Base-by-base conservation (phyloP, 53 echinoderm and acorn worm genomes). In the Holothuria scabra region DNA sequence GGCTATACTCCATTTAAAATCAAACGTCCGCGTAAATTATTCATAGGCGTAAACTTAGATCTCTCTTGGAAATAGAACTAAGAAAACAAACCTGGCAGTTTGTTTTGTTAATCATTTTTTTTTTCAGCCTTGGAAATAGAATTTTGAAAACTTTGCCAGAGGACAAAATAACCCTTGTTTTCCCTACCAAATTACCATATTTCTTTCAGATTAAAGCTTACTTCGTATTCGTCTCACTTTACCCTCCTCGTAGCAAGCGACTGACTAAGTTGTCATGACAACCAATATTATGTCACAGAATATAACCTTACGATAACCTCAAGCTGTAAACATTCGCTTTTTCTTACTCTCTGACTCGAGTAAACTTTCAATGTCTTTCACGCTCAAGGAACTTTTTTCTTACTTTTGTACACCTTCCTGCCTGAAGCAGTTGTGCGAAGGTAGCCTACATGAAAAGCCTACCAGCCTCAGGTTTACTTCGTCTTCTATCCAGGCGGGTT, bases 371-470 rank as follows among this genome's bases (percentile, higher is more conserved):
- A 35, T 48, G 46, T 72, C 28, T 44, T 24, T 26, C 48, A 48
- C 72, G 48, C 46, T 14, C 72, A 48, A 72, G 24, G 46, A 48
- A 72, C 44, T 48, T 72, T 72, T n/a, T 72, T 18, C 46, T 72
- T 49, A 72, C 46, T 72, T 72, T 48, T 72, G 72, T 72, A 28
- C 72, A 72, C 72, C 72, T 44, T 72, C 25, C 28, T 46, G 46
- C 72, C 72, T 44, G 41, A 13, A 26, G 72, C 72, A 72, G 72
- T 72, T 72, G 46, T 72, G 72, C 72, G 24, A 72, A 48, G 69
- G 69, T 44, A 69, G 37, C 37, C 44, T 41, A 41, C 41, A 41
- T 69, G 69, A 35, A 24, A 69, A 37, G 16, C 35, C 41, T 41
- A 41, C 41, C 34, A 20, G 69, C 69, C 69, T 24, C 32, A 48